A percentile compares a stretch with the other conserved stretches of the same genome.
phyloP scores from a whole-genome alignment of 1,140 invertebrate species.

The Diorhabda elongata region DNA sequence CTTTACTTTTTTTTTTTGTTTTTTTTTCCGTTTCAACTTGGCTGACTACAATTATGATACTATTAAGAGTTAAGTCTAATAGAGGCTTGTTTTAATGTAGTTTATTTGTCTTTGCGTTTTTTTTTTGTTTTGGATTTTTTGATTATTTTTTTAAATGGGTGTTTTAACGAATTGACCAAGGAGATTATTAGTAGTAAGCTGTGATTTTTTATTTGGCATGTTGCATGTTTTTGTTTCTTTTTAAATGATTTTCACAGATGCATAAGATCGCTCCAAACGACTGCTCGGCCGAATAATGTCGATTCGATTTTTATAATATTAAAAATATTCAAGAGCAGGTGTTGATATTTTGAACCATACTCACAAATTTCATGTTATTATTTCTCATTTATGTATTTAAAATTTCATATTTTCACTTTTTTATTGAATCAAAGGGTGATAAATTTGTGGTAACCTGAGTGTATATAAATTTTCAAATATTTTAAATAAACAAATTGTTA shows the following conservation, averaged over 20 bases:
- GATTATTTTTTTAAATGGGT: slow-evolving; percentile 23
- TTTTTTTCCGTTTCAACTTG: not conserved
- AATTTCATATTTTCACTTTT: not conserved
- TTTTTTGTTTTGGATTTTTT: slow-evolving; percentile 33
- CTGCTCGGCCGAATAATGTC: slow-evolving; percentile 38
- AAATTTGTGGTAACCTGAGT: not conserved
- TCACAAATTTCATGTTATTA: slow-evolving; percentile 5
- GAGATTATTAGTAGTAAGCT: slow-evolving; percentile 11
- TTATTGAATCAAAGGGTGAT: not conserved
- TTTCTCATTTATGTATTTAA: not conserved
- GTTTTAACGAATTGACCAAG: not conserved
- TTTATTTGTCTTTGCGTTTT: slow-evolving; percentile 26
- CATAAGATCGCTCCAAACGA: slow-evolving; percentile 48
- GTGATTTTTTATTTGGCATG: slow-evolving; percentile 36
- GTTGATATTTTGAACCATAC: slow-evolving; percentile 11
- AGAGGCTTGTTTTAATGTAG: not conserved
- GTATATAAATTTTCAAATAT: not conserved
- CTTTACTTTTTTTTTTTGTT: not conserved
- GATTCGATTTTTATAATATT: slow-evolving; percentile 17
- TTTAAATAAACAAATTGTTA: not conserved
- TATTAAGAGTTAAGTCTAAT: too few species aligned
- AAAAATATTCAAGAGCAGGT: slow-evolving; percentile 12
- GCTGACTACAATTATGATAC: too few species aligned
- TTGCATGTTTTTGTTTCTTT: slow-evolving; percentile 37
- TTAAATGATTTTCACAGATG: slow-evolving; percentile 44